These are phyloP conservation scores for Sturnira hondurensis DNA, from an alignment of 2,113 vertebrate species.

Conservation along the genomic window DNA sequence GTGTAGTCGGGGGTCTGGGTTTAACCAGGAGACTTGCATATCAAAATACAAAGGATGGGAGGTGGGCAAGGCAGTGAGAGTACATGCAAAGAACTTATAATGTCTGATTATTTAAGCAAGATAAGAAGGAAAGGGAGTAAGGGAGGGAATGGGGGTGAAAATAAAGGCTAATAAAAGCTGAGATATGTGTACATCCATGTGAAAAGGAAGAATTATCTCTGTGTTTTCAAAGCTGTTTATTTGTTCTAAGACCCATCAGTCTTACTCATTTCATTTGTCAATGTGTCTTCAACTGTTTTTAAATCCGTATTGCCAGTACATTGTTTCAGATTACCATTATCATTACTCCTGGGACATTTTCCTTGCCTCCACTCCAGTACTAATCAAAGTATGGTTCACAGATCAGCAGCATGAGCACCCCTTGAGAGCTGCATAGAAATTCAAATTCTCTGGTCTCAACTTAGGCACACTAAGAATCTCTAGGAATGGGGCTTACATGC, in stretches of 20 bases:
- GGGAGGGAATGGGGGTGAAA: background rate
- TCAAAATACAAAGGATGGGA: background rate
- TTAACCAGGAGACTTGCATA: background rate
- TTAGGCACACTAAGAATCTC: background rate
- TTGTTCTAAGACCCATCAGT: background rate
- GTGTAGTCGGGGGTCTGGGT: background rate
- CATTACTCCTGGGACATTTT: background rate
- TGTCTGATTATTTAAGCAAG: background rate
- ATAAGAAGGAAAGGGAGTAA: background rate
- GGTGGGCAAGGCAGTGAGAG: rapidly evolving
- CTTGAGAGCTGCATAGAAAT: background rate
- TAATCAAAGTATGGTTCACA: background rate
- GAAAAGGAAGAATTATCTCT: background rate
- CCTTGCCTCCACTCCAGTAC: background rate
- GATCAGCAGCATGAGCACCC: background rate
- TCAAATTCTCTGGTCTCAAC: background rate
- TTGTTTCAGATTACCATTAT: background rate
- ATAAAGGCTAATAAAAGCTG: background rate
- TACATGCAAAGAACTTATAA: background rate
- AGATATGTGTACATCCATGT: background rate
- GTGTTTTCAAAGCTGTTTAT: background rate
- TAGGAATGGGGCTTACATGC: background rate
- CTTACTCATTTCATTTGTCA: background rate
- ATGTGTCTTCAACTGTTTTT: background rate
- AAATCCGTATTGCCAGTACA: background rate